These are phyloP conservation scores for Aramus guarauna DNA, from an alignment of 2,113 vertebrate species.

Conservation along the genomic window DNA sequence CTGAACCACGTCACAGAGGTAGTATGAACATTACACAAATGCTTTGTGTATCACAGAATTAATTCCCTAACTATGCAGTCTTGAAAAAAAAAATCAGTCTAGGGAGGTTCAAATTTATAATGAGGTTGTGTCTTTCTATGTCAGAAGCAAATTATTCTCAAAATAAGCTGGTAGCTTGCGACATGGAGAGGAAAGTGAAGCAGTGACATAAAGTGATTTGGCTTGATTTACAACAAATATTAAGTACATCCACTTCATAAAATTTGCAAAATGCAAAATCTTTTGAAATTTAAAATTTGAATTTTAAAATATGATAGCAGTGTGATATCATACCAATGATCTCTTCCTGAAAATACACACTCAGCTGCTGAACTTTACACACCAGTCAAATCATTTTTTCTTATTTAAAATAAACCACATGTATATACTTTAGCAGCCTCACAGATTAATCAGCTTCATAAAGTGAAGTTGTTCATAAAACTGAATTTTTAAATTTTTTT, in stretches of 20 bases:
- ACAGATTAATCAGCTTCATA: background rate
- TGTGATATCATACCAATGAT: background rate
- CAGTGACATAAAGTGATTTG: background rate
- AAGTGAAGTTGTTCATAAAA: background rate
- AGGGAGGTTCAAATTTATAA: background rate
- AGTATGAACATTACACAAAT: background rate
- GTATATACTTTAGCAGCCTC: background rate
- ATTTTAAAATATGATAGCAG: background rate
- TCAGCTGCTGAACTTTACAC: background rate
- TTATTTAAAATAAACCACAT: background rate
- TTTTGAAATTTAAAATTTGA: background rate
- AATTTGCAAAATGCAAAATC: background rate
- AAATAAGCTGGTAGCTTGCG: background rate
- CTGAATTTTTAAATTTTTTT: background rate
- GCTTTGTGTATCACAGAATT: background rate
- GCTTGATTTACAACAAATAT: background rate
- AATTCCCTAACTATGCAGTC: background rate
- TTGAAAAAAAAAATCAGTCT: background rate
- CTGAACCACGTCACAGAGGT: too few relatives aligned
- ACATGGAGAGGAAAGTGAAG: background rate
- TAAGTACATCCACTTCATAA: background rate
- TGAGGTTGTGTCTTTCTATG: background rate
- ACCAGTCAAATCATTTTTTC: background rate
- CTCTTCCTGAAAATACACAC: background rate
- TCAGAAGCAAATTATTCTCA: background rate